A percentile compares a stretch with the other conserved stretches of the same genome.
Conservation (phyloP, 2,888 invertebrate species). For the Dexiosoma caninum region DNA sequence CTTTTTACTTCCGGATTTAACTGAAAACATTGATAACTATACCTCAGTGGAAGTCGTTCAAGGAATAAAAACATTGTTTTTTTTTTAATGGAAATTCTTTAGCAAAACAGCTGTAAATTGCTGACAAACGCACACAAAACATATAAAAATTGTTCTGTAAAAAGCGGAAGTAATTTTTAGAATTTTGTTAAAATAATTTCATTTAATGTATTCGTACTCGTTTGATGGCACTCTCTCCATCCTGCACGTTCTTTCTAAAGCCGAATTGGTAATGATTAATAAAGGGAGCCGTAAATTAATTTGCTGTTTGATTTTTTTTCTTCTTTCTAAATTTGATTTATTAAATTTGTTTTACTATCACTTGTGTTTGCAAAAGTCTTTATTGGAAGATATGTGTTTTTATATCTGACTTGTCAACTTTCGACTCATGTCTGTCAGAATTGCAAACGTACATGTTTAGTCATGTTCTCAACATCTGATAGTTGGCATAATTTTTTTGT, state of each 20-base stretch:
- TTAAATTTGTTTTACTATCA: too few relatives aligned
- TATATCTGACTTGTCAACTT: too few relatives aligned
- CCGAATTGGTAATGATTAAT: too few relatives aligned
- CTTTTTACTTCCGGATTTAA: conserved; percentile 61
- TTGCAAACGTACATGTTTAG: too few relatives aligned
- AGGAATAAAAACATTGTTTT: background rate
- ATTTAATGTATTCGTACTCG: background rate
- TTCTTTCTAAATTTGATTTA: too few relatives aligned
- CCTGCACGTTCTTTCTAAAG: too few relatives aligned
- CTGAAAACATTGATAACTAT: background rate
- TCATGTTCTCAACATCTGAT: too few relatives aligned
- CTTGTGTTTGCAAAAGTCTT: too few relatives aligned
- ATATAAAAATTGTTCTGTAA: background rate
- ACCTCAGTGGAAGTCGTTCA: background rate
- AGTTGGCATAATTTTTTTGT: too few relatives aligned
- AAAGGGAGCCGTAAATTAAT: background rate
- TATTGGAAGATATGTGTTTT: too few relatives aligned
- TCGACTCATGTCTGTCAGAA: too few relatives aligned
- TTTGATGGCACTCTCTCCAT: background rate
- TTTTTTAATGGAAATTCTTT: conserved; percentile 27
- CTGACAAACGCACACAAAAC: background rate
- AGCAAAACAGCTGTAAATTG: conserved; percentile 34
- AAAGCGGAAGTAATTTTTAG: conserved; percentile 45
- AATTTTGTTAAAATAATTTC: conserved; percentile 17
- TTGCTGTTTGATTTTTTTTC: too few relatives aligned